Conservation (phyloP, 2,113 vertebrate genomes). For the Ptilorrhoa leucosticta region DNA sequence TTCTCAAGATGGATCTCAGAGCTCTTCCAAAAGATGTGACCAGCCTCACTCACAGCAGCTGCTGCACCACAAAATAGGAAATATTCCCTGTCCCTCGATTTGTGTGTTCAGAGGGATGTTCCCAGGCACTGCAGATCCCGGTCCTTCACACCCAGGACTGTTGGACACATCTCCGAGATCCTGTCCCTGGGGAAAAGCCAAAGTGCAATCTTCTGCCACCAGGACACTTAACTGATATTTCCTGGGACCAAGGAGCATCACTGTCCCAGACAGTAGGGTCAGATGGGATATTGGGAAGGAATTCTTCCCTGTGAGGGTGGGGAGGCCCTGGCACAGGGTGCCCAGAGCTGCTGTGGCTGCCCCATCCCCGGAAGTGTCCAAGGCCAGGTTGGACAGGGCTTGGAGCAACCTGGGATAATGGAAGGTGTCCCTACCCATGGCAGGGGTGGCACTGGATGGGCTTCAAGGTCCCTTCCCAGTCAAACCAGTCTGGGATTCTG, state of each 20-base stretch:
- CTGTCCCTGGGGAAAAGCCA: not conserved
- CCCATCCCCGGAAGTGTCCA: not conserved
- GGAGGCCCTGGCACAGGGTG: rapidly evolving
- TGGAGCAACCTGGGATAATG: not conserved
- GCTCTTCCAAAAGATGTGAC: not conserved
- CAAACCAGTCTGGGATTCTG: not conserved
- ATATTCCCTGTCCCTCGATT: not conserved
- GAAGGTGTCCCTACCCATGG: not conserved
- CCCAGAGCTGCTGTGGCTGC: not conserved
- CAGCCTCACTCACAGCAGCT: not conserved
- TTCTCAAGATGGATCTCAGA: not conserved
- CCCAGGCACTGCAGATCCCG: not conserved
- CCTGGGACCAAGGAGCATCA: not conserved
- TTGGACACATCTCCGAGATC: not conserved
- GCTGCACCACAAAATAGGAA: not conserved
- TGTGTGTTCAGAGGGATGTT: not conserved
- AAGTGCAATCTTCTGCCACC: not conserved
- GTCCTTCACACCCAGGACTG: not conserved
- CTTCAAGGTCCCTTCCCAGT: not conserved
- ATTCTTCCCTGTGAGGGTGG: not conserved
- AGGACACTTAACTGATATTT: not conserved
- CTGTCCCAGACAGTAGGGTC: not conserved
- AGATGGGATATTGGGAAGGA: not conserved
- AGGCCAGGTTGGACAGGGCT: rapidly evolving
- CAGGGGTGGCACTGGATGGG: not conserved